phyloP scores from a whole-genome alignment of 2,888 invertebrate species.

The Acleris holmiana region DNA sequence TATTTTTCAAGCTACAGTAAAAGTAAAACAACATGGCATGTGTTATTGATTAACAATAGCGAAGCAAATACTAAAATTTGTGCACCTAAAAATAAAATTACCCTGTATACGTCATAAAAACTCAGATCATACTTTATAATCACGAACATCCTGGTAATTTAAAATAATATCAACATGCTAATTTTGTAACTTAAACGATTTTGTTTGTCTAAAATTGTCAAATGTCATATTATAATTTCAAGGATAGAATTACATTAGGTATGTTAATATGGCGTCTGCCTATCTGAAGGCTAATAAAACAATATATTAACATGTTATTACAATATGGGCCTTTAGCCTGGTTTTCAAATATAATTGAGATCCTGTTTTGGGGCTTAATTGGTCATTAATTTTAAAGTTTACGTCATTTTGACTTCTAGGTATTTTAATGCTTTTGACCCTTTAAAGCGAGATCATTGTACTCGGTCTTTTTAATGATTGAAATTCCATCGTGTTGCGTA shows the following conservation, averaged over 20 bases:
- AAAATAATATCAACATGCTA: background rate
- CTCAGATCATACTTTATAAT: background rate
- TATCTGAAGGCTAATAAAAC: conserved; percentile 20
- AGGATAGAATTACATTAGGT: conserved; percentile 32
- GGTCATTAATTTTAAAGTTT: conserved; percentile 13
- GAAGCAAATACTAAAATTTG: too few relatives aligned
- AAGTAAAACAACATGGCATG: too few relatives aligned
- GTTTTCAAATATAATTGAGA: conserved; percentile 12
- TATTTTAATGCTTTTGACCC: background rate
- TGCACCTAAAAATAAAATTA: too few relatives aligned
- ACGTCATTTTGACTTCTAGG: conserved; percentile 1
- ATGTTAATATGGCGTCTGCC: conserved; percentile 30
- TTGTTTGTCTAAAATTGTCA: conserved; percentile 34
- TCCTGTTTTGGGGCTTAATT: conserved; percentile 24
- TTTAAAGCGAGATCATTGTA: background rate
- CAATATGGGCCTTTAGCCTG: conserved; percentile 24
- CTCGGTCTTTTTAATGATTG: background rate
- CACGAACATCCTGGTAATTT: background rate
- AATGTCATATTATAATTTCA: conserved; percentile 38
- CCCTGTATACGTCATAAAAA: too few relatives aligned
- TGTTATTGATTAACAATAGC: too few relatives aligned
- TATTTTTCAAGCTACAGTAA: too few relatives aligned
- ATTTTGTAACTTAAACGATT: conserved; percentile 23
- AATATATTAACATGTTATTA: conserved; percentile 22
- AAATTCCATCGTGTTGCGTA: too few relatives aligned